Conservation (phyloP, 2,888 invertebrate genomes). For the Drosophila birchii region DNA sequence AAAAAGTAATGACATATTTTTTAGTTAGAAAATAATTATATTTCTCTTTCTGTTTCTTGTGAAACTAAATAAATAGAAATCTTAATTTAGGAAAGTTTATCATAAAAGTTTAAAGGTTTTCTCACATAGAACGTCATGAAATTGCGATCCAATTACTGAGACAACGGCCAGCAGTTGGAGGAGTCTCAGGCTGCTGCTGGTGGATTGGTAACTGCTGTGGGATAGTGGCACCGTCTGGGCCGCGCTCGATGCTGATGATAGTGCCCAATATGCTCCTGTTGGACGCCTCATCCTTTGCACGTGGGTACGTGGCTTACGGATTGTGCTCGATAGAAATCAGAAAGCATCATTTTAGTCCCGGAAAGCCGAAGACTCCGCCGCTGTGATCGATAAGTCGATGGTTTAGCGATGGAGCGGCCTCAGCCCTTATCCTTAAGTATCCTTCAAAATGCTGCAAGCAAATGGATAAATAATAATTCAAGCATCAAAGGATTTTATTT, state of each 20-base stretch:
- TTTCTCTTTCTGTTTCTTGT: no score
- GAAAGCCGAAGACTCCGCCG: constrained; percentile 34
- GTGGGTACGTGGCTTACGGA: constrained; percentile 69
- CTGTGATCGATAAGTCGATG: constrained; percentile 20
- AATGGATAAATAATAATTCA: not conserved
- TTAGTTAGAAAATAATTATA: not conserved
- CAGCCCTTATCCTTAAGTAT: not conserved
- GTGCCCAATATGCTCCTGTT: constrained; percentile 63
- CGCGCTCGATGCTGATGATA: constrained; percentile 54
- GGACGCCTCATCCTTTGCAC: constrained; percentile 82
- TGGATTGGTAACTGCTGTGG: constrained; percentile 23
- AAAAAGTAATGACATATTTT: not conserved
- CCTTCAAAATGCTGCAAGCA: not conserved
- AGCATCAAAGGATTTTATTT: not conserved
- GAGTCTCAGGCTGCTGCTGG: constrained; percentile 33
- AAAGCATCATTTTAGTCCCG: constrained; percentile 65
- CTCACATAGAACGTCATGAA: constrained; percentile 55
- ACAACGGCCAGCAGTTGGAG: constrained; percentile 55
- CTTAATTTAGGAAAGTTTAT: no score
- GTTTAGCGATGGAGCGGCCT: not conserved
- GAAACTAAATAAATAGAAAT: no score
- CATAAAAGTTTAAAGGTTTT: no score
- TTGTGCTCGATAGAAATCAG: constrained; percentile 61
- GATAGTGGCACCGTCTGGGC: constrained; percentile 37
- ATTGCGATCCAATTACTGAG: constrained; percentile 55